phyloP scores from a whole-genome alignment of 2,113 vertebrate genomes.

The Sturnus vulgaris region DNA sequence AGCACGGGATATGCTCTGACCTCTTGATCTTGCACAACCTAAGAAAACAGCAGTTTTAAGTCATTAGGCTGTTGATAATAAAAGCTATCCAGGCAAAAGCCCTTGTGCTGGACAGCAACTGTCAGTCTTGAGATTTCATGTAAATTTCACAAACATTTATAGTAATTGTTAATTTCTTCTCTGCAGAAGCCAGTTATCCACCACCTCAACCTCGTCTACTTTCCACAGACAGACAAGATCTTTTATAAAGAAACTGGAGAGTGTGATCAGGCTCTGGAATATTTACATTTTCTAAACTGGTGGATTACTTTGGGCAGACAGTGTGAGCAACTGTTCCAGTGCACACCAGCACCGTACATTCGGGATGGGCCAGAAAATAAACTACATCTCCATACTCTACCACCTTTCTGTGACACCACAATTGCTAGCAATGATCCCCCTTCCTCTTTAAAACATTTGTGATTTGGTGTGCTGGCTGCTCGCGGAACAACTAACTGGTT shows the following conservation, averaged over 20 bases:
- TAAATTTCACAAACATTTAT: background rate
- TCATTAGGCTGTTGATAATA: background rate
- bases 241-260: background rate
- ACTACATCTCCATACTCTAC: background rate
- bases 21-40: background rate
- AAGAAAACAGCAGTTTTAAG: background rate
- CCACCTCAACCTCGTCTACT: background rate
- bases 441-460: background rate
- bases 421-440: background rate
- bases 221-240: background rate
- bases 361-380: background rate
- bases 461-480: accelerated
- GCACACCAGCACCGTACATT: background rate
- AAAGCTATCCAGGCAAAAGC: background rate
- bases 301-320: background rate
- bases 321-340: background rate
- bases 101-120: conserved; percentile 18
- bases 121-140: background rate
- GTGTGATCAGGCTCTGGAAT: background rate
- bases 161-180: background rate
- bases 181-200: background rate
- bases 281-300: accelerated
- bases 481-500: accelerated
- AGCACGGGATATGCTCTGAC: background rate
- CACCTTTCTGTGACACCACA: background rate